Evolutionary conservation across 2,797 vertebrate genomes (phyloP).

Genomic region (Pseudocheirus occidentalis): DNA sequence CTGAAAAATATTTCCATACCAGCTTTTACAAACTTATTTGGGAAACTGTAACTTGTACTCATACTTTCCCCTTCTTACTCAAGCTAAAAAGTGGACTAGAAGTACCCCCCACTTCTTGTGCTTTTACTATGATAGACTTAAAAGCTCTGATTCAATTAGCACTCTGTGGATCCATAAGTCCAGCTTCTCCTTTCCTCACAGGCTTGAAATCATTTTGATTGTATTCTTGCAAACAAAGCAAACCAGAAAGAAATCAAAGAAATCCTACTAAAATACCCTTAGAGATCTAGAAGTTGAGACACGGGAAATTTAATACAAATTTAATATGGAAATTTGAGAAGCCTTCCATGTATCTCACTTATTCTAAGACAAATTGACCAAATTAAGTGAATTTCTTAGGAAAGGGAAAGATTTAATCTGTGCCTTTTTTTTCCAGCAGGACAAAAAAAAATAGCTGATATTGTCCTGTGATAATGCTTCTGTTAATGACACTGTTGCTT

Average conservation of each 20-base stretch:
- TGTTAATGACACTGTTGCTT: neutral
- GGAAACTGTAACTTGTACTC: neutral
- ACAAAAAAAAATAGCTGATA: neutral
- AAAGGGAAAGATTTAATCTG: constrained; percentile 5
- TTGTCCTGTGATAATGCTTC: neutral
- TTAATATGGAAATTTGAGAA: constrained; percentile 10
- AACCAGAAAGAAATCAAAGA: constrained; percentile 24
- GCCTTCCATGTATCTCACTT: neutral
- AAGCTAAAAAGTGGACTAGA: neutral
- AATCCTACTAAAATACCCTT: neutral
- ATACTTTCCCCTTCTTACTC: neutral
- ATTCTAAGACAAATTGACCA: neutral
- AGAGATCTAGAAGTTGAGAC: neutral
- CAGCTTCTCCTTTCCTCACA: neutral
- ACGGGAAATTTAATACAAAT: neutral
- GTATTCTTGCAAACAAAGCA: neutral
- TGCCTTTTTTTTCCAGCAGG: neutral
- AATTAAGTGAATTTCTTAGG: neutral
- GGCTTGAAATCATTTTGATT: neutral
- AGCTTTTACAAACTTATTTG: neutral
- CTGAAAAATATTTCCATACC: neutral
- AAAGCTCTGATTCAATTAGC: constrained; percentile 3
- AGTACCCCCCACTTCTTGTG: neutral
- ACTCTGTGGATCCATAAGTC: neutral
- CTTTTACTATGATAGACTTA: neutral